Percentiles rank a stretch among this genome's conserved stretches.
phyloP scores from a whole-genome alignment of 2,797 vertebrate genomes.

The Rhabdomys pumilio region DNA sequence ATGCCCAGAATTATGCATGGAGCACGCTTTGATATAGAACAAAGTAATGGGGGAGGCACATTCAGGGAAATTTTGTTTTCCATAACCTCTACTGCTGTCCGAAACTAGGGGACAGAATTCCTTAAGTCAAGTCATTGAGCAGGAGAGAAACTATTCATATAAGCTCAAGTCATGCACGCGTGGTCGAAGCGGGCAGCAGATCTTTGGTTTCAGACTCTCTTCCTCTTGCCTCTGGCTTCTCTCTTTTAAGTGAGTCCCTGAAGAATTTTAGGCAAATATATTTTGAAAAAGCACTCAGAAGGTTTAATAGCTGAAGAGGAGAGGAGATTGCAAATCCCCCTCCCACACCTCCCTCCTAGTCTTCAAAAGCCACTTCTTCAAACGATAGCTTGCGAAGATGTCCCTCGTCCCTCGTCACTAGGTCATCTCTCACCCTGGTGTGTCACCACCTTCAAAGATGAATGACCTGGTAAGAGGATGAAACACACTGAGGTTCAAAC shows the following conservation, averaged over 20 bases:
- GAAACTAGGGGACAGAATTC: constrained; percentile 32
- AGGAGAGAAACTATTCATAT: constrained; percentile 64
- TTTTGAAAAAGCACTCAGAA: constrained; percentile 68
- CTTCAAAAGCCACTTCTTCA: constrained; percentile 75
- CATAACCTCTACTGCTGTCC: not conserved
- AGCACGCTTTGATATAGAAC: constrained; percentile 77
- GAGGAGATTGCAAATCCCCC: constrained; percentile 27
- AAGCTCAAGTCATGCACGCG: not conserved
- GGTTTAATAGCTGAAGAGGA: constrained; percentile 55
- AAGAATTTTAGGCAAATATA: constrained; percentile 72
- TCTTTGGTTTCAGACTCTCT: constrained; percentile 17
- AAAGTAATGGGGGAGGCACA: constrained; percentile 62
- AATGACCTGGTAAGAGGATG: constrained; percentile 72
- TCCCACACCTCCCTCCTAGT: constrained; percentile 49
- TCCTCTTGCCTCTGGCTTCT: constrained; percentile 41
- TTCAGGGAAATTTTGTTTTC: constrained; percentile 58
- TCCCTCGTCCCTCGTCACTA: constrained; percentile 62
- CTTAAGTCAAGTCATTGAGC: constrained; percentile 58
- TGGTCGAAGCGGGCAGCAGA: not conserved
- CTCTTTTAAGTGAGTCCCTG: constrained; percentile 63
- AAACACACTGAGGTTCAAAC: constrained; percentile 67
- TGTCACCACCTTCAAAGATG: constrained; percentile 73
- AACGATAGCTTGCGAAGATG: constrained; percentile 66
- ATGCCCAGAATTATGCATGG: constrained; percentile 70
- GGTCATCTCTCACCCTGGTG: constrained; percentile 58